Percentiles rank a stretch among this genome's conserved stretches.
Evolutionary conservation across 2,888 invertebrate species (phyloP).

Genomic region (Athetis lepigone): DNA sequence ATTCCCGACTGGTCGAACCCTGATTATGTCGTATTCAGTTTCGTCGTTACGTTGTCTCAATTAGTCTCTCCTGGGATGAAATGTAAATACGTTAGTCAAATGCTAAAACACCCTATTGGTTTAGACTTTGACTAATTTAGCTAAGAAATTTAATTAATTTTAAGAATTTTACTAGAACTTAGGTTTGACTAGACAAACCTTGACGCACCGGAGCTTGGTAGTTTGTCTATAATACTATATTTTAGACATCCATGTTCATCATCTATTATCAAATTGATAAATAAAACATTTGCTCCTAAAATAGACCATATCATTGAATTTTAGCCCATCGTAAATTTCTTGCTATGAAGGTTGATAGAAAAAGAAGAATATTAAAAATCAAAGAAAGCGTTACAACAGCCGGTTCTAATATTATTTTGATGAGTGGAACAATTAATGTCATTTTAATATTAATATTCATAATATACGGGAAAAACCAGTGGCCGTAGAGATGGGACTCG

Average conservation of each 20-base stretch:
- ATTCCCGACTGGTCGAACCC: no score
- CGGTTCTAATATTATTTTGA: slow-evolving; percentile 69
- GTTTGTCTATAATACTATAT: no score
- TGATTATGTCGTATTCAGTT: no score
- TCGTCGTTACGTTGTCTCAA: no score
- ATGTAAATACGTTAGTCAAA: no score
- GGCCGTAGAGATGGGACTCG: slow-evolving; percentile 54
- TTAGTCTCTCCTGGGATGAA: no score
- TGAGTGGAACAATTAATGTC: slow-evolving; percentile 66
- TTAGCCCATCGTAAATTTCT: slow-evolving; percentile 23
- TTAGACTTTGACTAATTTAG: no score
- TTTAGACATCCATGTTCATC: not conserved
- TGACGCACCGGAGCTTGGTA: no score
- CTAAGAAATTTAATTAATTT: no score
- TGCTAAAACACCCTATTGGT: no score
- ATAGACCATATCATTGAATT: slow-evolving; percentile 15
- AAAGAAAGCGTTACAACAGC: slow-evolving; percentile 63
- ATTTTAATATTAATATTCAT: slow-evolving; percentile 58
- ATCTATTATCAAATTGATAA: not conserved
- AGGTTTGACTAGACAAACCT: no score
- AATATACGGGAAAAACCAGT: slow-evolving; percentile 49
- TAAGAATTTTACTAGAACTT: no score
- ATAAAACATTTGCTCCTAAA: slow-evolving; percentile 8
- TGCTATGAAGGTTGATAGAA: slow-evolving; percentile 34
- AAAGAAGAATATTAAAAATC: slow-evolving; percentile 47